These are phyloP conservation scores for Mesochorus sp. DNA, from an alignment of 2,888 invertebrate species.

Conservation along the genomic window DNA sequence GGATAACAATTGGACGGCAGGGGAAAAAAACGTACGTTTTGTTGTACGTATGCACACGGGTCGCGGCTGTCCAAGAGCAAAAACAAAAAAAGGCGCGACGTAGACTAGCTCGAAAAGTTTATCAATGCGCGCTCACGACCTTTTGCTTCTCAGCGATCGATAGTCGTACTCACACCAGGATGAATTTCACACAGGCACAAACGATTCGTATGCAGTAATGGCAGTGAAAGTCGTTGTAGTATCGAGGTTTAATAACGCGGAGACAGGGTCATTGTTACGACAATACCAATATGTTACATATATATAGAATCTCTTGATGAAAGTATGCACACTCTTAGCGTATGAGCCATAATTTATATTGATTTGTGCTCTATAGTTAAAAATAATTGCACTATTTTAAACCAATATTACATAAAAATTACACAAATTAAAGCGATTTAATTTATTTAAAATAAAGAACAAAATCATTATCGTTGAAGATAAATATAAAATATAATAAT, in stretches of 20 bases:
- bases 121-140: not conserved
- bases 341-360: too few relatives aligned
- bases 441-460: too few relatives aligned
- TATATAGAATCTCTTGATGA: not conserved
- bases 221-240: slow-evolving; percentile 38
- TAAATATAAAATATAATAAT: too few relatives aligned
- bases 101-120: not conserved
- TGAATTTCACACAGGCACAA: not conserved
- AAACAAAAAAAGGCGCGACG: not conserved
- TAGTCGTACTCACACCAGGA: not conserved
- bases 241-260: slow-evolving; percentile 54
- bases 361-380: too few relatives aligned
- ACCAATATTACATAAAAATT: too few relatives aligned
- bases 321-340: slow-evolving; percentile 2
- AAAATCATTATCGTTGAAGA: too few relatives aligned
- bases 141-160: not conserved
- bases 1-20: slow-evolving; percentile 68
- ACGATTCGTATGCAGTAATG: not conserved
- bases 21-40: slow-evolving; percentile 34
- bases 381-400: too few relatives aligned
- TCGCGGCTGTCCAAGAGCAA: not conserved
- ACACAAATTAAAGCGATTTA: too few relatives aligned
- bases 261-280: slow-evolving; percentile 61
- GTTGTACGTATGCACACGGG: slow-evolving; percentile 3
- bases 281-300: slow-evolving; percentile 30